phyloP scores from a whole-genome alignment of 2,888 invertebrate species.

The Eugnorisma glareosa region DNA sequence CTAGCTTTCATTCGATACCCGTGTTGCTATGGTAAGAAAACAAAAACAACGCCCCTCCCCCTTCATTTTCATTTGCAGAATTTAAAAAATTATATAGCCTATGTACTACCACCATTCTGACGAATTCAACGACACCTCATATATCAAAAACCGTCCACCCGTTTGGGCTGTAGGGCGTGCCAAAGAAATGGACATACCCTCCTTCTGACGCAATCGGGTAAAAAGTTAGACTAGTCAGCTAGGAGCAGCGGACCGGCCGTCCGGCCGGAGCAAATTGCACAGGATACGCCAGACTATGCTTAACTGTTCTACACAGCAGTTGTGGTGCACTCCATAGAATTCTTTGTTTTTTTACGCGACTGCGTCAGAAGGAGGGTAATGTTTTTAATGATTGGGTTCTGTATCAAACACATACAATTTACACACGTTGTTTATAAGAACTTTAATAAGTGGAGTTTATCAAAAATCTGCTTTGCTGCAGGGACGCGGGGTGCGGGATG shows the following conservation, averaged over 20 bases:
- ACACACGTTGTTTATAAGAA: not conserved
- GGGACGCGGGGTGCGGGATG: conserved; percentile 13
- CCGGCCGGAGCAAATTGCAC: not conserved
- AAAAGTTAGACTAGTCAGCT: not conserved
- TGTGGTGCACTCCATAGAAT: not conserved
- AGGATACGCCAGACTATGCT: not conserved
- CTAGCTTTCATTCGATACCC: too few species aligned
- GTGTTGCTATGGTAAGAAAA: too few species aligned
- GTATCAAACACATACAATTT: not conserved
- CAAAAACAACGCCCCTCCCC: too few species aligned
- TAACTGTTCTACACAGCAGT: not conserved
- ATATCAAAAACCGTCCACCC: too few species aligned
- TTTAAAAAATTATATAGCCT: too few species aligned
- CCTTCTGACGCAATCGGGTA: too few species aligned
- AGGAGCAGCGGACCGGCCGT: not conserved
- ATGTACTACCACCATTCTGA: too few species aligned
- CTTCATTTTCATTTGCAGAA: too few species aligned
- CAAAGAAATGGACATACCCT: too few species aligned
- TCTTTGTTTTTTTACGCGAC: not conserved
- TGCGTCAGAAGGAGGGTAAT: too few species aligned
- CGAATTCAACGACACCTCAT: too few species aligned
- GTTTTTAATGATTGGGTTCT: not conserved
- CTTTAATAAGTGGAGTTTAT: conserved; percentile 33
- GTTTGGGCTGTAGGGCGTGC: too few species aligned
- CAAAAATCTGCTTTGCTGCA: conserved; percentile 49